Evolutionary conservation across 2,797 vertebrate species (phyloP).

Genomic region (Cirrhinus molitorella): DNA sequence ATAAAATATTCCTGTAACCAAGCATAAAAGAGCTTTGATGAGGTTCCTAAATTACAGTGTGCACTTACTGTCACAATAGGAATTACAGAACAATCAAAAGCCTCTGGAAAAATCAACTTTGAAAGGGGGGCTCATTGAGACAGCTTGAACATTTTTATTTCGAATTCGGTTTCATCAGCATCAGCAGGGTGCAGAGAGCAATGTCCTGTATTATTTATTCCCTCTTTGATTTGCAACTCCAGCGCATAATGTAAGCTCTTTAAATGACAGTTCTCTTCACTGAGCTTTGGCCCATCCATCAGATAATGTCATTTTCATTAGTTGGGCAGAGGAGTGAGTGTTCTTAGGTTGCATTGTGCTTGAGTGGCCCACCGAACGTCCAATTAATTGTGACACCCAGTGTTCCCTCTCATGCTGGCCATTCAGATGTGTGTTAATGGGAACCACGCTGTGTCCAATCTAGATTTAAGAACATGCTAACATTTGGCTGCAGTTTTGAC

Average conservation of each 20-base stretch:
- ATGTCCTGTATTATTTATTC: slow-evolving; percentile 35
- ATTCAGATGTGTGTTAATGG: slow-evolving; percentile 1
- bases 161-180: slow-evolving; percentile 20
- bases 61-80: slow-evolving; percentile 2
- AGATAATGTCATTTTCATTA: slow-evolving; percentile 40
- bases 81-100: neutral
- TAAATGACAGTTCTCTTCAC: slow-evolving; percentile 6
- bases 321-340: slow-evolving; percentile 8
- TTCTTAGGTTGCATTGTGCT: slow-evolving; percentile 11
- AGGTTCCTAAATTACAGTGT: slow-evolving; percentile 21
- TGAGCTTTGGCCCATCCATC: neutral
- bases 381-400: slow-evolving; percentile 20
- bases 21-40: neutral
- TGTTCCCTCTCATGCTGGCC: neutral
- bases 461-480: neutral
- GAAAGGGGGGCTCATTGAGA: neutral
- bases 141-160: slow-evolving; percentile 18
- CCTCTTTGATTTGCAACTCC: slow-evolving; percentile 25
- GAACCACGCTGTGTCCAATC: neutral
- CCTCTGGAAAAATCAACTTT: neutral
- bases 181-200: slow-evolving; percentile 26
- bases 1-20: slow-evolving; percentile 11
- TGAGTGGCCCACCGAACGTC: neutral
- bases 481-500: neutral
- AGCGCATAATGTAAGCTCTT: slow-evolving; percentile 18